Percentiles rank a stretch among this genome's conserved stretches.
These are phyloP conservation scores for Sympetrum striolatum DNA, from an alignment of 2,888 invertebrate genomes.

Conservation along the genomic window DNA sequence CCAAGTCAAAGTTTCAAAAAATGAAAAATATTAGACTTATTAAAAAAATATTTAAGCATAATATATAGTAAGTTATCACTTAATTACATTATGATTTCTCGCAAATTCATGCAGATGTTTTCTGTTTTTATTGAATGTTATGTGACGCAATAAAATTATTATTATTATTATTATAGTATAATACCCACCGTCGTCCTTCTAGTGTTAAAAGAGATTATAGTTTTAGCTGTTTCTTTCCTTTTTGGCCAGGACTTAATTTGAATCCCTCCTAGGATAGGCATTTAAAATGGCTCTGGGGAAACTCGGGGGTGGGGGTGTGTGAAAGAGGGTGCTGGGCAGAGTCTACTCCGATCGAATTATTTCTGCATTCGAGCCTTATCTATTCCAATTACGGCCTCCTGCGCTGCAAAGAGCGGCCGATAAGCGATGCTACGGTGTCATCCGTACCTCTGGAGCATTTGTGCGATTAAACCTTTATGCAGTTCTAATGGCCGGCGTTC, in stretches of 20 bases:
- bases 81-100: no score
- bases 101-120: no score
- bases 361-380: background rate
- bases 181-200: no score
- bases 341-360: background rate
- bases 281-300: no score
- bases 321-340: background rate
- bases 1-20: no score
- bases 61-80: no score
- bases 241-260: background rate
- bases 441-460: background rate
- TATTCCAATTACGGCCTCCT: background rate
- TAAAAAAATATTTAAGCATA: no score
- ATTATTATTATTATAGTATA: no score
- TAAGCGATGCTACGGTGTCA: background rate
- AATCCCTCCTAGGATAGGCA: background rate
- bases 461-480: background rate
- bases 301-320: background rate
- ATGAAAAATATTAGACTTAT: no score
- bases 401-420: background rate
- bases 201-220: background rate
- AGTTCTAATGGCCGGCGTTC: background rate
- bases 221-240: background rate
- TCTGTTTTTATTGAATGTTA: no score
- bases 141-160: no score